These are phyloP conservation scores for Sphaerodactylus townsendi DNA, from an alignment of 2,113 vertebrate species.

Conservation along the genomic window DNA sequence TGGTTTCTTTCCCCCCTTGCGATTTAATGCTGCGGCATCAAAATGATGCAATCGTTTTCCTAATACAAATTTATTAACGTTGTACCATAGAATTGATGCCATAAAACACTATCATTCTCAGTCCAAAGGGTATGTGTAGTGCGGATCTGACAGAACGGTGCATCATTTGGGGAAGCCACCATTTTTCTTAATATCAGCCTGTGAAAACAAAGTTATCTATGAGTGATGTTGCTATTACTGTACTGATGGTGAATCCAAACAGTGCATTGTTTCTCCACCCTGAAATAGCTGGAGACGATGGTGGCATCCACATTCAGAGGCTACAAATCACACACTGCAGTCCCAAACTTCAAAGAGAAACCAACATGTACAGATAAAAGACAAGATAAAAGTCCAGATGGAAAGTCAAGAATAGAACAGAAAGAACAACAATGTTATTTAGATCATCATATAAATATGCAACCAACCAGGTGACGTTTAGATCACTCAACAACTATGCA, in stretches of 20 bases:
- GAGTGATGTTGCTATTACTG: conserved; percentile 79
- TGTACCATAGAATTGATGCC: conserved; percentile 68
- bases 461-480: neutral
- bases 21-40: conserved; percentile 50
- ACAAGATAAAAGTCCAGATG: conserved; percentile 61
- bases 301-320: conserved; percentile 54
- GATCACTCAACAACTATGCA: conserved; percentile 52
- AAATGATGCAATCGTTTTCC: conserved; percentile 69
- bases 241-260: conserved; percentile 66
- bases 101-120: conserved; percentile 78
- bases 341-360: conserved; percentile 69
- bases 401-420: conserved; percentile 46
- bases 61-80: conserved; percentile 81
- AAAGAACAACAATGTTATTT: conserved; percentile 28
- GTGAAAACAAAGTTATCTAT: conserved; percentile 74
- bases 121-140: conserved; percentile 71
- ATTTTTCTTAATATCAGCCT: conserved; percentile 82
- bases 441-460: conserved; percentile 50
- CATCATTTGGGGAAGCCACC: conserved; percentile 65
- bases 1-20: conserved; percentile 64
- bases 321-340: conserved; percentile 67
- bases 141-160: conserved; percentile 75
- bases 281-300: conserved; percentile 68
- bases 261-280: conserved; percentile 61
- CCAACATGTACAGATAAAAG: conserved; percentile 64